Percentiles rank a stretch among this genome's conserved stretches.
These are phyloP conservation scores for Calephelis perditalis DNA, from an alignment of 2,888 invertebrate species.

Conservation along the genomic window DNA sequence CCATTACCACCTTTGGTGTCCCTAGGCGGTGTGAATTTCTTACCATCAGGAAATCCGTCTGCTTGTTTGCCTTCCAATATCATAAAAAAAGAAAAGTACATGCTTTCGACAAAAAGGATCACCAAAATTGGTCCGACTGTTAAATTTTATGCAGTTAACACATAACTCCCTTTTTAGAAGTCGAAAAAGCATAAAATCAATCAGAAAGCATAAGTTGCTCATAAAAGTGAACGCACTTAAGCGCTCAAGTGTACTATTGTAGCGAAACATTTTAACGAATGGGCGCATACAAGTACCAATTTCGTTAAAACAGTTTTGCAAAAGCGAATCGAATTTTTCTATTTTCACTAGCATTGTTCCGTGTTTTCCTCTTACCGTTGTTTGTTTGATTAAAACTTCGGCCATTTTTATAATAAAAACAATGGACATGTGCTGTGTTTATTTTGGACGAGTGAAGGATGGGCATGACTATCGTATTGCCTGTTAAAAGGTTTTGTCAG, in stretches of 20 bases:
- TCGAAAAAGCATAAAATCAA: background rate
- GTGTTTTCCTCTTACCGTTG: conserved; percentile 9
- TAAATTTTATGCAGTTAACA: too few species aligned
- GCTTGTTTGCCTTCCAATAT: too few species aligned
- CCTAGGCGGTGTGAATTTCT: too few species aligned
- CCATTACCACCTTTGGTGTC: too few species aligned
- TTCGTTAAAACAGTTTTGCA: conserved; percentile 17
- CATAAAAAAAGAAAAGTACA: too few species aligned
- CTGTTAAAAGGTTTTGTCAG: too few species aligned
- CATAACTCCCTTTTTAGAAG: too few species aligned
- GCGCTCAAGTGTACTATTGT: conserved; percentile 10
- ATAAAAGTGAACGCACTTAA: conserved; percentile 1
- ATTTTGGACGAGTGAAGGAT: background rate
- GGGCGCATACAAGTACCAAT: conserved; percentile 18
- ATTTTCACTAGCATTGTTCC: conserved; percentile 13
- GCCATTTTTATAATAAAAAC: conserved; percentile 11
- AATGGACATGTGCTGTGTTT: background rate
- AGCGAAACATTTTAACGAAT: conserved; percentile 16
- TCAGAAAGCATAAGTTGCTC: background rate
- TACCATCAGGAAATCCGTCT: too few species aligned
- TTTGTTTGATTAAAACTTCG: conserved; percentile 11
- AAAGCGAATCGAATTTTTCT: conserved; percentile 19
- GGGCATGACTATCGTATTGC: background rate
- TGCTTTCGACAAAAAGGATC: too few species aligned
- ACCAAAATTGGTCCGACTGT: too few species aligned